phyloP scores from a whole-genome alignment of 2,113 vertebrate species.

The Lycaon pictus region DNA sequence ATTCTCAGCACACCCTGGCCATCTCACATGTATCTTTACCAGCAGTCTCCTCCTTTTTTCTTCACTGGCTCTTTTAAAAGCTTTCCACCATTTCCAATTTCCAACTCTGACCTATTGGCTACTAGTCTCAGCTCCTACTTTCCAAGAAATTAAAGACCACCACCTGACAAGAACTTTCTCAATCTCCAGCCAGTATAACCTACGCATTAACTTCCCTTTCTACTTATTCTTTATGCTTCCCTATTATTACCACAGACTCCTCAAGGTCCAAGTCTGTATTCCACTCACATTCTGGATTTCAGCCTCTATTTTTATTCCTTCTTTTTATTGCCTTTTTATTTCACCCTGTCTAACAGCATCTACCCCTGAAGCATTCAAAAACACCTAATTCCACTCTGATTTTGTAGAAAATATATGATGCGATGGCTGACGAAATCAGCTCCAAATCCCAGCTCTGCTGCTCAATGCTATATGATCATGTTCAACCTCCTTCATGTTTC shows the following conservation, averaged over 20 bases:
- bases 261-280: neutral
- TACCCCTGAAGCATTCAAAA: neutral
- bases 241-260: neutral
- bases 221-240: neutral
- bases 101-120: neutral
- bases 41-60: neutral
- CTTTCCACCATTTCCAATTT: neutral
- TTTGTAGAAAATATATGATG: conserved; percentile 9
- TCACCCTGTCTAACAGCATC: neutral
- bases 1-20: neutral
- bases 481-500: neutral
- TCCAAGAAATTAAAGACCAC: neutral
- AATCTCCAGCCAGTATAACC: neutral
- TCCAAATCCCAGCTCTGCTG: neutral
- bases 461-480: neutral
- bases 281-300: neutral
- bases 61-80: neutral
- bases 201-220: neutral
- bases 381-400: neutral
- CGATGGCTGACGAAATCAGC: neutral
- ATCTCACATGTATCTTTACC: neutral
- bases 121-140: neutral
- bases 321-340: neutral
- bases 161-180: neutral
- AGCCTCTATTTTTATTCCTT: neutral